A percentile compares a stretch with the other conserved stretches of the same genome.
Conservation (phyloP, 2,113 vertebrate genomes). For the Hypanus sabinus region DNA sequence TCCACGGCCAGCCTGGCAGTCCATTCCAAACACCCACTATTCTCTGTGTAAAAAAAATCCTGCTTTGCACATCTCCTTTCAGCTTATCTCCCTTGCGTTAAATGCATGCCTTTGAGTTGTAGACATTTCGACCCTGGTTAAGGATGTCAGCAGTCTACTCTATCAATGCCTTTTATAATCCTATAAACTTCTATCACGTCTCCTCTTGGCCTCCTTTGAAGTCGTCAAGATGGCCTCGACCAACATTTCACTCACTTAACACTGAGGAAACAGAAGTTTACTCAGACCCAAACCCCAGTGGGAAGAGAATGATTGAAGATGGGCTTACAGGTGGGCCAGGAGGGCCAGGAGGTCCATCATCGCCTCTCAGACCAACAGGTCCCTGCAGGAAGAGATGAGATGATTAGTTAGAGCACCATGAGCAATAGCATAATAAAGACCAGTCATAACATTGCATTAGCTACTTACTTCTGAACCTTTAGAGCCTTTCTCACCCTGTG, state of each 20-base stretch:
- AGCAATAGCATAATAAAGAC: constrained; percentile 20
- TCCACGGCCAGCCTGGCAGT: no score
- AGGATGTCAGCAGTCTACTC: no score
- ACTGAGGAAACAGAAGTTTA: background rate
- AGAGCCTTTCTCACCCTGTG: constrained; percentile 74
- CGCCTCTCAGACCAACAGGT: constrained; percentile 61
- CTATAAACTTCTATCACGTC: no score
- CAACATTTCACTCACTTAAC: background rate
- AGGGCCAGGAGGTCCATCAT: constrained; percentile 59
- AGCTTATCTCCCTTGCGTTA: no score
- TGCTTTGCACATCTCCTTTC: no score
- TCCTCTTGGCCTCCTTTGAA: background rate
- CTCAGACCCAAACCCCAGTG: no score
- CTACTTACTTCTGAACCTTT: constrained; percentile 72
- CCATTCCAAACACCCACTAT: no score
- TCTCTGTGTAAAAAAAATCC: no score
- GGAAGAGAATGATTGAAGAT: constrained; percentile 10
- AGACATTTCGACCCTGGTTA: no score
- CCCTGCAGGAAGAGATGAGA: constrained; percentile 54
- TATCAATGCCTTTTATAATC: no score
- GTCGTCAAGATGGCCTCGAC: background rate
- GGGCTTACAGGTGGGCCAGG: constrained; percentile 69
- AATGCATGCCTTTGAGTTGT: no score
- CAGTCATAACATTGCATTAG: constrained; percentile 38
- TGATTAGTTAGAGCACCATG: background rate